Conservation (phyloP, 2,888 invertebrate genomes). For the Amphipyra berbera region DNA sequence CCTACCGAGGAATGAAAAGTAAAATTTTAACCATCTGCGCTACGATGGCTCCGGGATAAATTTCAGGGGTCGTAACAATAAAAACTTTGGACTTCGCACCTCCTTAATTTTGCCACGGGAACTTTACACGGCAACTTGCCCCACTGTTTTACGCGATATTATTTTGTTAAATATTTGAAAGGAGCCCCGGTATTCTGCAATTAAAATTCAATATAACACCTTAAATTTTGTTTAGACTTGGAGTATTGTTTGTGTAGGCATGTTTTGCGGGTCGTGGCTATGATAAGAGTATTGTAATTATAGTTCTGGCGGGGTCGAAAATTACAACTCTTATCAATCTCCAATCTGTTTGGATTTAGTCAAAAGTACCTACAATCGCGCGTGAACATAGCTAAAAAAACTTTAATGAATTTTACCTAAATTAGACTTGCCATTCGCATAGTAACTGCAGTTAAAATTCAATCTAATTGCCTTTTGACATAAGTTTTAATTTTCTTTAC, state of each 20-base stretch:
- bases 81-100: slow-evolving; percentile 77
- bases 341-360: too few species aligned
- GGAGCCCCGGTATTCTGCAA: slow-evolving; percentile 46
- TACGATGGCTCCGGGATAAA: slow-evolving; percentile 65
- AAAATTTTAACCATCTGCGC: slow-evolving; percentile 70
- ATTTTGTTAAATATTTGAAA: slow-evolving; percentile 62
- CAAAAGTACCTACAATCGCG: too few species aligned
- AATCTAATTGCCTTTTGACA: too few species aligned
- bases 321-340: too few species aligned
- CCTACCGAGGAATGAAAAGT: slow-evolving; percentile 67
- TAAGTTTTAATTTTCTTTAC: too few species aligned
- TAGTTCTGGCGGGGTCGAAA: too few species aligned
- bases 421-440: too few species aligned
- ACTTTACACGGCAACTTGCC: slow-evolving; percentile 58
- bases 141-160: slow-evolving; percentile 56
- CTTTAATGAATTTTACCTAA: too few species aligned
- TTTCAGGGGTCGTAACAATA: slow-evolving; percentile 71
- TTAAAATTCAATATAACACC: slow-evolving; percentile 57
- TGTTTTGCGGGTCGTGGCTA: neutral
- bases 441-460: too few species aligned
- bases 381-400: too few species aligned
- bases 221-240: slow-evolving; percentile 28
- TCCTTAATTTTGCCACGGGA: slow-evolving; percentile 69
- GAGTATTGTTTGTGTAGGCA: neutral
- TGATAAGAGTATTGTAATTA: too few species aligned